Base-by-base conservation (phyloP, 2,888 invertebrate species). In the Drosophila kanekoi region DNA sequence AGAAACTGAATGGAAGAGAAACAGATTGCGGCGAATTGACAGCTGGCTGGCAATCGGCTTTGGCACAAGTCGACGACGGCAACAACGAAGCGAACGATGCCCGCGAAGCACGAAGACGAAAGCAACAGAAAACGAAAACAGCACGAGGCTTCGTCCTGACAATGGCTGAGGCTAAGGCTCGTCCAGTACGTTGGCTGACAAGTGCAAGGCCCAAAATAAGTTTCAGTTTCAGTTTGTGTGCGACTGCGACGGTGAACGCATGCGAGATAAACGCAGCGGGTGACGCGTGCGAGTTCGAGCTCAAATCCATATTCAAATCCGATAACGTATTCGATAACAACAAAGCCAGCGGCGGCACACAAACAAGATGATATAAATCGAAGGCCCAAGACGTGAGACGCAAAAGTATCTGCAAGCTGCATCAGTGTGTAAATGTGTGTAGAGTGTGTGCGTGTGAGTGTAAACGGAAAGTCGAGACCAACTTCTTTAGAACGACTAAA, bases 191-290 rank as follows among this genome's bases (percentile, higher is more conserved):
- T 52, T 66, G 77, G 33, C 69, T 73, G 77, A 56, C 78, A 80
- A 78, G 73, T 80, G 73, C 69, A 73, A 73, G 80, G 77, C 76
- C 69, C 74, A 63, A 75, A 76, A 85, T 80, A 81, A 69, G 64
- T 77, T 74, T 83, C 80, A 69, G 74, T 84, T 86, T 85, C 87
- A 85, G 87, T 84, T 84, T 77, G 69, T 75, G 79, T 85, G 87
- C 87, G 85, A 87, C 85, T 65, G 69, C 72, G 77, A 77, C 81
- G 72, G 79, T 71, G 81, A 83, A 72, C 83, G 74, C 73, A 79
- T 80, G 78, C 56, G 60, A 78, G 33, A 56, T 1, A 63, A 52
- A 41, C 70, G 70, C 73, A 45, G 60, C 68, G 67, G 72, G 14
- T 43, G 14, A 59, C 58, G 63, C 64, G 64, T 57, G 45, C 41